Evolutionary conservation across 2,113 vertebrate species (phyloP).

Genomic region (Callionymus lyra): DNA sequence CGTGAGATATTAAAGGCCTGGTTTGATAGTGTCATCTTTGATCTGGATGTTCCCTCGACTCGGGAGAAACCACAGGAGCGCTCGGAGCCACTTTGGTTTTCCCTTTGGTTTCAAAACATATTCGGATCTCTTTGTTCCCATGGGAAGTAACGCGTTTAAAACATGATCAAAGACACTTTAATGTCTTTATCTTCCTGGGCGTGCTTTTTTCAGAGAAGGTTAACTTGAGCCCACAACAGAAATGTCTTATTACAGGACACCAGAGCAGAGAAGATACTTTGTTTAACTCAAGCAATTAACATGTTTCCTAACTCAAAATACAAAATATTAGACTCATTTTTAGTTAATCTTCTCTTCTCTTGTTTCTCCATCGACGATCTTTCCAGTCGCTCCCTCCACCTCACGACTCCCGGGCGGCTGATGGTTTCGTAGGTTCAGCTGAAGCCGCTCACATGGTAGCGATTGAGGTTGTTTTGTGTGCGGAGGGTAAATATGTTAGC

Average conservation of each 20-base stretch:
- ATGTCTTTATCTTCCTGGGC: slow-evolving; percentile 13
- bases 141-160: slow-evolving; percentile 6
- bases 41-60: slow-evolving; percentile 23
- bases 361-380: slow-evolving; percentile 5
- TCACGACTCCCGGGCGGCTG: slow-evolving; percentile 32
- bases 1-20: slow-evolving; percentile 37
- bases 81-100: slow-evolving; percentile 23
- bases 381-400: slow-evolving; percentile 13
- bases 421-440: slow-evolving; percentile 40
- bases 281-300: no score
- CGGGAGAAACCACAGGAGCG: slow-evolving; percentile 27
- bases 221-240: no score
- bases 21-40: slow-evolving; percentile 29
- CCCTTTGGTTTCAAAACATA: slow-evolving; percentile 23
- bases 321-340: slow-evolving; percentile 35
- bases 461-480: slow-evolving; percentile 56
- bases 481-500: slow-evolving; percentile 55
- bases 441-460: slow-evolving; percentile 58
- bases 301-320: slow-evolving; percentile 34
- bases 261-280: no score
- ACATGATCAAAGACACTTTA: slow-evolving; percentile 12
- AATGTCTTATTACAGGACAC: background rate
- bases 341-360: slow-evolving; percentile 30
- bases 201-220: background rate
- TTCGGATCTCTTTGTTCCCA: slow-evolving; percentile 8